These are phyloP conservation scores for Leucophenga montana DNA, from an alignment of 2,888 invertebrate species.

Conservation along the genomic window DNA sequence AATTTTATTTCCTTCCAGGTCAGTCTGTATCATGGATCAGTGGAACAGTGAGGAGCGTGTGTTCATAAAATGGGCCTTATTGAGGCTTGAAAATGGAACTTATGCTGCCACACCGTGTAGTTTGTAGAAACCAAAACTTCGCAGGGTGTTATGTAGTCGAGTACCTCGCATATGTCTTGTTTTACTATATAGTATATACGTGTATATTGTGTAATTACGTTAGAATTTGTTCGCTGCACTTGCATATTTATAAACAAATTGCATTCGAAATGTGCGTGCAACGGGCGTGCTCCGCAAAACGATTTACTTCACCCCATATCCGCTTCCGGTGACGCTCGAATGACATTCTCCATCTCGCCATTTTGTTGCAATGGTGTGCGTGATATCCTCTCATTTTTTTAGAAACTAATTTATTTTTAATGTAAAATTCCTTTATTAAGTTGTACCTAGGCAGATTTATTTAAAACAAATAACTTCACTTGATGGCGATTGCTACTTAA, in stretches of 20 bases:
- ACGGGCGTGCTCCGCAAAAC: background rate
- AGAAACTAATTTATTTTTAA: slow-evolving; percentile 25
- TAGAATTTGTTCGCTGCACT: background rate
- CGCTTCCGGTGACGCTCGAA: background rate
- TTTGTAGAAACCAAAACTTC: no score
- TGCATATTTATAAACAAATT: background rate
- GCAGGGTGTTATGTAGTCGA: no score
- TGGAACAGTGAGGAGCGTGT: no score
- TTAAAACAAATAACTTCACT: background rate
- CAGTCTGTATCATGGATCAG: no score
- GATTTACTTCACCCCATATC: slow-evolving; percentile 1
- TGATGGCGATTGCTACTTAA: no score
- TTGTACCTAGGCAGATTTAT: background rate
- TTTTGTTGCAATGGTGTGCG: slow-evolving; percentile 43
- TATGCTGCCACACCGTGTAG: no score
- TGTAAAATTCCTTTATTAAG: background rate
- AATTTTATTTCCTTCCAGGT: no score
- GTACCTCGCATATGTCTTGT: no score
- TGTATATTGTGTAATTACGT: background rate
- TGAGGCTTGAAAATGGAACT: no score
- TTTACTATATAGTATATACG: no score
- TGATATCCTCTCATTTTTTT: slow-evolving; percentile 61
- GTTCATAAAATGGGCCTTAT: no score
- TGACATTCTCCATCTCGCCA: background rate
- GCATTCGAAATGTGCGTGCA: background rate